Evolutionary conservation across 2,888 invertebrate species (phyloP).

Genomic region (Lithophane semibrunnea): DNA sequence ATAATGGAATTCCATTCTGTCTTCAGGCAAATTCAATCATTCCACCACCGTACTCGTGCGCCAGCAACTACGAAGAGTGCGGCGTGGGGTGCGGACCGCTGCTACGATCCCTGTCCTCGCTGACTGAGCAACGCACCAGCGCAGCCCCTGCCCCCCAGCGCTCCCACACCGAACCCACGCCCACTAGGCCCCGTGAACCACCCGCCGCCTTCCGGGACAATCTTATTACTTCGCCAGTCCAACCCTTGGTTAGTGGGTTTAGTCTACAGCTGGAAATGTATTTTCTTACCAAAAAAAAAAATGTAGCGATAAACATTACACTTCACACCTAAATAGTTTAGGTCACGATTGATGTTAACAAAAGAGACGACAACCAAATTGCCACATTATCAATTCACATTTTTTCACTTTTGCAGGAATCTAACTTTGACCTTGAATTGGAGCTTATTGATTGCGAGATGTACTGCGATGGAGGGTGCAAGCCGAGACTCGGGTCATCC

Average conservation of each 20-base stretch:
- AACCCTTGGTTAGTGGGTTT: constrained; percentile 72
- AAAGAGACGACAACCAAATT: neutral
- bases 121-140: constrained; percentile 81
- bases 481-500: constrained; percentile 82
- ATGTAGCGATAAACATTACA: neutral
- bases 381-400: neutral
- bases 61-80: constrained; percentile 92
- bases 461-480: constrained; percentile 84
- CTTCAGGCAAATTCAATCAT: constrained; percentile 94
- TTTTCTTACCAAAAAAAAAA: neutral
- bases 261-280: neutral
- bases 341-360: no score
- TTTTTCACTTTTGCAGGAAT: constrained; percentile 73
- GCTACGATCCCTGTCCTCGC: constrained; percentile 91
- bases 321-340: neutral
- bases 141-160: constrained; percentile 55
- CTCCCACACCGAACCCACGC: constrained; percentile 69
- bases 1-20: constrained; percentile 14
- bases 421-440: constrained; percentile 81
- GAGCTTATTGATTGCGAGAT: constrained; percentile 86
- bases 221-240: constrained; percentile 82
- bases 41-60: constrained; percentile 96
- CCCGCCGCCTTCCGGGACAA: constrained; percentile 80
- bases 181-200: constrained; percentile 62
- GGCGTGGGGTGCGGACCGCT: constrained; percentile 88